Base-by-base conservation (phyloP, 2,888 invertebrate genomes). In the Lobophora halterata region DNA sequence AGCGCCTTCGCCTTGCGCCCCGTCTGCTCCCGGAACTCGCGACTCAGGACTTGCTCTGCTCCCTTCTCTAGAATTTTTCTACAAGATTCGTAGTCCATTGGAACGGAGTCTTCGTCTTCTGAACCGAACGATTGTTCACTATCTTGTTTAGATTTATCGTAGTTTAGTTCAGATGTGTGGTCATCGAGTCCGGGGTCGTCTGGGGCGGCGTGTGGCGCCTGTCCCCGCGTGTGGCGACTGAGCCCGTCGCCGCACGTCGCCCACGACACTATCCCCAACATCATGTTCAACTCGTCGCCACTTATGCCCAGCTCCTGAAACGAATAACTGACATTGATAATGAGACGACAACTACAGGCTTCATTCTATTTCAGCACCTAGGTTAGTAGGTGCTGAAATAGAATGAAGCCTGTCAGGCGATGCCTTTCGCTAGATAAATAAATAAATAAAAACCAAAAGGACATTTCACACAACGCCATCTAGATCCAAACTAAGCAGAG, bases 221-320 rank as follows among this genome's bases (percentile, higher is more conserved):
- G 18, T 13, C 7, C 20, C 6, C 65, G 53, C 1, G 64, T 61
- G 49, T 89, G 87, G 16, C 91, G 88, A 56, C 90, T 91, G 46
- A 89, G 85, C 0, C 93, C 93, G 62, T 78, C 74, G 3, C 95
- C 95, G 78, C 96, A 96, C 1, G 95, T 95, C 0, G 95, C 96
- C 97, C 97, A 97, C 64, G 96, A 95, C 3, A 94, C 94, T 61
- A 97, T 89, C 49, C 95, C 93, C 39, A 93, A 91, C 64, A 97
- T 90, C 12, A 95, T 87, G 51, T 91, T 88, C 71, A 97, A 93
- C 34, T 96, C 93, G 1, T 89, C 83, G 0, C 77, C 76, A 0
- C 68, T 76, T 16, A 95, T 83, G 2, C 89, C 89, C 42, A 90
- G 71, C 24, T 86, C 78, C 90, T 91, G 65, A 5, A 70, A 64